phyloP scores from a whole-genome alignment of 2,113 vertebrate genomes.

The Barnardius zonarius region DNA sequence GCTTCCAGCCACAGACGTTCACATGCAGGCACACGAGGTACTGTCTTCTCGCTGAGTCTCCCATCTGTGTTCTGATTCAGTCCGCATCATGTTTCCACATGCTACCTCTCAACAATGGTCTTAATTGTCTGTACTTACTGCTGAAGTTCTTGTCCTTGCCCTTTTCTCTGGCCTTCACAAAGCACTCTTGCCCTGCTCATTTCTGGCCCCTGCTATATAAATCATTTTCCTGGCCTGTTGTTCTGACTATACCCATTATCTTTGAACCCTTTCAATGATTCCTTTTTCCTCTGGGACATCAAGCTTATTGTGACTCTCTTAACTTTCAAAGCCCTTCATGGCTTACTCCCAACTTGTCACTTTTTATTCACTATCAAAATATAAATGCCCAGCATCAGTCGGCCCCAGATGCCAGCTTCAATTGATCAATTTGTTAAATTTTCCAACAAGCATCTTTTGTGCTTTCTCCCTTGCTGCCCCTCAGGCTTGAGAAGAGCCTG shows the following conservation, averaged over 20 bases:
- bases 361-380: constrained; percentile 68
- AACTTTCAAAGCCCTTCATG: constrained; percentile 64
- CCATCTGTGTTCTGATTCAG: background rate
- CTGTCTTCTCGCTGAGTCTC: background rate
- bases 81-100: background rate
- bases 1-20: background rate
- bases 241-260: constrained; percentile 46
- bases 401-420: constrained; percentile 53
- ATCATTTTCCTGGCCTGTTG: constrained; percentile 52
- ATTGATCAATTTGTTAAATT: constrained; percentile 69
- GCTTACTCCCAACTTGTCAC: constrained; percentile 63
- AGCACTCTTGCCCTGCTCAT: constrained; percentile 23
- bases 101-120: background rate
- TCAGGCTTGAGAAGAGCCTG: constrained; percentile 57
- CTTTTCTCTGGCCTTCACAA: constrained; percentile 36
- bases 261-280: constrained; percentile 52
- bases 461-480: constrained; percentile 62
- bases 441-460: constrained; percentile 69
- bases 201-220: constrained; percentile 36
- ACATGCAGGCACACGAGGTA: background rate
- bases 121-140: constrained; percentile 24
- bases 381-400: constrained; percentile 64
- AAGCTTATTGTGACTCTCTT: constrained; percentile 60
- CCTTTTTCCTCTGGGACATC: constrained; percentile 52
- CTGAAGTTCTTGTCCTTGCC: constrained; percentile 23